Base-by-base conservation (phyloP, 2,113 vertebrate genomes). In the Mungos mungo region DNA sequence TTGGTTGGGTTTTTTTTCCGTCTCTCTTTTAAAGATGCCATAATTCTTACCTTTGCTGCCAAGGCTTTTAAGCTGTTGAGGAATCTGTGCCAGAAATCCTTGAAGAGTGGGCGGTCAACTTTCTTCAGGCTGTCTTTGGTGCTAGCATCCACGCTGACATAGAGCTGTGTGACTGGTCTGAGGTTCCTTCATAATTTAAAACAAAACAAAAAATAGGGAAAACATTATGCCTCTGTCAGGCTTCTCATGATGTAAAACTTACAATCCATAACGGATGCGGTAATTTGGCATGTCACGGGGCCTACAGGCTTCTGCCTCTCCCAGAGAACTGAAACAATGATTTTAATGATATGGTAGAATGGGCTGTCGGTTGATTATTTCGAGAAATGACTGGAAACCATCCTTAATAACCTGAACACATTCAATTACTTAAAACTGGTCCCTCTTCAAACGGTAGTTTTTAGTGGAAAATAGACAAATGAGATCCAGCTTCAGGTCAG, bases 41-140 rank as follows among this genome's bases (percentile, higher is more conserved):
- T 71, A 72, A 72, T 57, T 96, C 93, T 96, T 98, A 99, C 99
- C 99, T 99, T 99, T 98, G 99, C 99, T 97, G 99, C 99, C 86
- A 99, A 99, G n/a, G 99, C 99, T 98, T 98, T 99, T 72, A 99
- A 99, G 98, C 99, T 99, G 97, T 99, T 99, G 2, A 99, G 98
- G 97, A 99, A 99, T n/a, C 99, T 99, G 13, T 99, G 99, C 99
- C 99, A 99, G 99, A 99, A 99, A 98, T 99, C 99, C 97, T 99
- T 99, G 98, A 99, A 99, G 97, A 99, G 99, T 0, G 99, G 99
- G 25, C 99, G 99, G 97, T 99, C 99, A 0, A 99, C 99, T 97
- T 98, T 99, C 98, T 99, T 99, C 97, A 99, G 99, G 88, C 99
- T 99, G 5, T 99, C 99, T 98, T 98, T 99, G 98, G 99, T 99